Evolutionary conservation across 1,140 invertebrate species (phyloP), one percentile per base, ranked within the genome.

Genomic region (Orchesella cincta): DNA sequence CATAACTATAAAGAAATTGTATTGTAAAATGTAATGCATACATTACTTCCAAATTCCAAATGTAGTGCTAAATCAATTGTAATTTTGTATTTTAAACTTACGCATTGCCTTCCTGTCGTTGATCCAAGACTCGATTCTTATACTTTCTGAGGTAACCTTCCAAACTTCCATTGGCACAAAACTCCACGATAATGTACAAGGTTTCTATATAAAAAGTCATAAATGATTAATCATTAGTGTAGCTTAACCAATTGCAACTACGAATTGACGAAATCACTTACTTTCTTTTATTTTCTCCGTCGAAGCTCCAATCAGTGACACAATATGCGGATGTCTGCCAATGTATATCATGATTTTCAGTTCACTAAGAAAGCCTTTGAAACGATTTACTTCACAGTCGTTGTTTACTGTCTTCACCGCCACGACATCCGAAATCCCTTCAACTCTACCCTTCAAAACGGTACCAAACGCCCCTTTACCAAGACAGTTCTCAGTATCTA

Each of bases 261-360:
- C 39, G 5, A 46, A 8, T 5, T 46, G 39, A 46, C 5, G 39
- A 18, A 46, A 46, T 5, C 31, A 70, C 46, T 34, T 52, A 78
- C 77, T 78, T 39, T 78, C 57, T 54, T 57, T 67, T 12, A 78
- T 78, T 74, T 78, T 78, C 20, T 75, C 62, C 1, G 77, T 78
- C 23, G 39, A 72, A 3, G 77, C 77, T 18, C 77, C 77, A 35
- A 75, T 71, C 29, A 78, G 35, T 29, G 64, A 35, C 18, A 78
- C 64, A 31, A 78, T 57, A 31, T 78, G 70, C 0, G 57, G 62
- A 71, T 78, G 77, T 5, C 18, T 52, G 23, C 77, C 77, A 26
- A 78, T 75, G 46, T 75, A 78, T 33, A 75, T 74, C 77, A 78
- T 78, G 0, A 78, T 75, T 39, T 78, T 78, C 18, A 78, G 28